Base-by-base conservation (phyloP, 2,888 invertebrate species). In the Leptopilina myrica region DNA sequence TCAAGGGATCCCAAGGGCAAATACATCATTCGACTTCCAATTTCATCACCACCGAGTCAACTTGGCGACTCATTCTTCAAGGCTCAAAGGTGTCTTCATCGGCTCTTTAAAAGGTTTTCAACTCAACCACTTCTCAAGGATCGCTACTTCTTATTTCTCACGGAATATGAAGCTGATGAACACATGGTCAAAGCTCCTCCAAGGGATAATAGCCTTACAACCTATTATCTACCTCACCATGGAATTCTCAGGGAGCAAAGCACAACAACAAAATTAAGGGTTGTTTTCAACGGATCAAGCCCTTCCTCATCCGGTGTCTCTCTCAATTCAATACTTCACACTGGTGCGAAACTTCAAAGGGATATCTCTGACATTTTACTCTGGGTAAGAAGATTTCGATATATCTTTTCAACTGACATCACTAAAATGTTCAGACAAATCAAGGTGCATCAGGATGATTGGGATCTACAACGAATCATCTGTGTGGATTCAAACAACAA, bases 341-440 rank as follows among this genome's bases (percentile, higher is more conserved):
- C 46, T 46, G 46, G 46, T 46, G 46, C 59, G 2, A 59, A 59
- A 59, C 59, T 59, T 7, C 59, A 15, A n/a, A 59, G 15, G 20
- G 59, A 59, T 8, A 59, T 59, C 59, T 59, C 15, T 1, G 59
- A 59, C n/a, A 15, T 59, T n/a, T 15, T 59, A 59, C 15, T 59
- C 15, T 59, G 59, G 59, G 15, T 15, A n/a, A 14, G 59, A 15
- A 59, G 15, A 15, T 59, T 59, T 15, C n/a, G 15, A 59, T 59
- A 59, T 15, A 59, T 59, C 59, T 59, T 59, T 15, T 59, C 59
- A n/a, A 59, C 59, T 14, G n/a, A 59, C n/a, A 59, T 59, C 59
- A 59, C 59, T 0, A 59, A 59, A n/a, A 59, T 59, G 59, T 59
- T 59, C 15, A n/a, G 59, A 15, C 59, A 59, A 59, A 15, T 59